phyloP scores from a whole-genome alignment of 2,888 invertebrate genomes.

The Drosophila kambysellisi region DNA sequence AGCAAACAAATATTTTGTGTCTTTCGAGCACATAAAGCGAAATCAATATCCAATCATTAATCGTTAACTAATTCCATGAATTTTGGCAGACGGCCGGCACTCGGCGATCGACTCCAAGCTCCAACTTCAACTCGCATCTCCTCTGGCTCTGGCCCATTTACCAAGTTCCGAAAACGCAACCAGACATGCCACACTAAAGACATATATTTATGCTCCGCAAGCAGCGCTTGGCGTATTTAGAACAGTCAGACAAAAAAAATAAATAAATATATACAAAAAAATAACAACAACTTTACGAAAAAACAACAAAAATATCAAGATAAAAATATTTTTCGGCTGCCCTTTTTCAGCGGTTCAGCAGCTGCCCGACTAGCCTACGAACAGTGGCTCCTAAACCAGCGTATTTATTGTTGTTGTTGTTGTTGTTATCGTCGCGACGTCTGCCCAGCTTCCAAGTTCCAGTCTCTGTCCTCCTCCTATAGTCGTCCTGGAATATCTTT shows the following conservation, averaged over 20 bases:
- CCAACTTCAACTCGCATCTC: constrained; percentile 4
- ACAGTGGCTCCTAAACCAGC: constrained; percentile 60
- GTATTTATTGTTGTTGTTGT: constrained; percentile 61
- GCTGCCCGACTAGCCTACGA: constrained; percentile 39
- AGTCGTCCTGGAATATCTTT: constrained; percentile 37
- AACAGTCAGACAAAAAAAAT: constrained; percentile 49
- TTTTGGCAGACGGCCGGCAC: constrained; percentile 61
- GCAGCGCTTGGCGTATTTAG: constrained; percentile 74
- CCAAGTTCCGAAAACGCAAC: constrained; percentile 76
- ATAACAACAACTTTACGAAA: constrained; percentile 22
- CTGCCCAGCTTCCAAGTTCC: constrained; percentile 35
- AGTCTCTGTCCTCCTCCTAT: constrained; percentile 13
- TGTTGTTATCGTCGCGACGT: constrained; percentile 58
- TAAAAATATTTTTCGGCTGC: constrained; percentile 76
- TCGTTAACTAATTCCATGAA: constrained; percentile 81
- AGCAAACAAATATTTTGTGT: constrained; percentile 13
- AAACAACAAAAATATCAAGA: constrained; percentile 70
- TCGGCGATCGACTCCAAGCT: constrained; percentile 28
- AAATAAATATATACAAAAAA: constrained; percentile 2
- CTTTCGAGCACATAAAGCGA: constrained; percentile 37
- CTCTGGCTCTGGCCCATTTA: constrained; percentile 58
- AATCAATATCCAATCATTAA: constrained; percentile 81
- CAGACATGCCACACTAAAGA: constrained; percentile 78
- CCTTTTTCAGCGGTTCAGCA: constrained; percentile 65
- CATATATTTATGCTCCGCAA: constrained; percentile 73